These are phyloP conservation scores for Clistopyga incitator DNA, from an alignment of 2,888 invertebrate genomes.

Conservation along the genomic window DNA sequence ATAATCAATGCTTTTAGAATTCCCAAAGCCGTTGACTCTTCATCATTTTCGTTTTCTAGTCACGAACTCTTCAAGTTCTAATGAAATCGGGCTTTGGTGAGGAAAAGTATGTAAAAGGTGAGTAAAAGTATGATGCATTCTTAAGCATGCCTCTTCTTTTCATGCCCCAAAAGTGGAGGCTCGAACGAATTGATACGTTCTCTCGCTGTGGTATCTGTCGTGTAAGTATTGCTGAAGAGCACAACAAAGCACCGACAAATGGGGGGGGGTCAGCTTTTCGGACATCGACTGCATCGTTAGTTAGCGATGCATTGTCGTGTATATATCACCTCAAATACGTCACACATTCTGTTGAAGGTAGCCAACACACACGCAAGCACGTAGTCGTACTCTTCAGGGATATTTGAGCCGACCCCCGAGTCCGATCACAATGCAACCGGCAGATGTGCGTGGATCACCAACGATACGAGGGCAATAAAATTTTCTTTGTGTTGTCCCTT, in stretches of 20 bases:
- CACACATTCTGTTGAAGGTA: slow-evolving; percentile 32
- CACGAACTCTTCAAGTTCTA: too few species aligned
- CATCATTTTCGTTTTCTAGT: too few species aligned
- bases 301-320: slow-evolving; percentile 79
- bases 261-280: slow-evolving; percentile 70
- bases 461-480: slow-evolving; percentile 53
- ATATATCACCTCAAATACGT: slow-evolving; percentile 67
- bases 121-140: not conserved
- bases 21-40: too few species aligned
- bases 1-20: too few species aligned
- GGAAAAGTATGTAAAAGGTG: too few species aligned
- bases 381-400: slow-evolving; percentile 42
- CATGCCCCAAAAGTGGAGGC: not conserved
- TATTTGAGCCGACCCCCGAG: slow-evolving; percentile 46
- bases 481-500: slow-evolving; percentile 34
- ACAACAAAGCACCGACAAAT: slow-evolving; percentile 37
- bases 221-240: slow-evolving; percentile 35
- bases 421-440: slow-evolving; percentile 40
- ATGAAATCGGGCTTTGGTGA: too few species aligned
- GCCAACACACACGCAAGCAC: slow-evolving; percentile 10
- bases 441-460: slow-evolving; percentile 50
- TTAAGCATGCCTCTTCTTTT: not conserved
- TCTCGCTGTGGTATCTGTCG: not conserved
- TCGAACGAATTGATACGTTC: not conserved
- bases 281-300: slow-evolving; percentile 76